These are phyloP conservation scores for Promerops cafer DNA, from an alignment of 2,113 vertebrate species.

Conservation along the genomic window DNA sequence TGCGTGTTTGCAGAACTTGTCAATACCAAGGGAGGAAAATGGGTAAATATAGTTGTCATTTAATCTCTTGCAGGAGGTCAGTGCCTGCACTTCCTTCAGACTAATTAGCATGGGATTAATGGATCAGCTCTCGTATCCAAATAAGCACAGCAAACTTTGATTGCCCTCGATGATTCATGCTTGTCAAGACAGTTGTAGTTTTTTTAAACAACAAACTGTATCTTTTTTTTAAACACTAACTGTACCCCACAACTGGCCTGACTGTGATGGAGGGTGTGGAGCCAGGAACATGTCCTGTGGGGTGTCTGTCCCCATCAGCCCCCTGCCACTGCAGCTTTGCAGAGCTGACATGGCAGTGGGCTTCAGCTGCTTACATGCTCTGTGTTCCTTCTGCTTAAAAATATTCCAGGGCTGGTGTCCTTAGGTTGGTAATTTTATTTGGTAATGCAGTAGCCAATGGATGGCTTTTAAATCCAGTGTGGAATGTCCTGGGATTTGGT, in stretches of 20 bases:
- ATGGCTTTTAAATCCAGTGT: neutral
- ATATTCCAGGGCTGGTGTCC: neutral
- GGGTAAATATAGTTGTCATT: conserved; percentile 56
- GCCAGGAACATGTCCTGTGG: neutral
- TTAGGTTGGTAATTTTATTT: neutral
- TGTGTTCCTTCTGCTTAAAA: neutral
- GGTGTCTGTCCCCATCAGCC: neutral
- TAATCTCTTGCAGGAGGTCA: conserved; percentile 59
- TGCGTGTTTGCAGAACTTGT: neutral
- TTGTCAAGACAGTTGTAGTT: neutral
- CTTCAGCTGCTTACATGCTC: neutral
- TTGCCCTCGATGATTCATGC: conserved; percentile 15
- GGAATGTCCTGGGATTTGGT: neutral
- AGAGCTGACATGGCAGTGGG: neutral
- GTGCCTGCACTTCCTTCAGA: conserved; percentile 24
- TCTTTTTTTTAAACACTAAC: neutral
- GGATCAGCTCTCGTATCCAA: conserved; percentile 39
- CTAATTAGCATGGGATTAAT: conserved; percentile 54
- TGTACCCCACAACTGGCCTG: neutral
- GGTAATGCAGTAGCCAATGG: neutral
- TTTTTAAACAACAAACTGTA: neutral
- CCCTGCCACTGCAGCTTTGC: neutral
- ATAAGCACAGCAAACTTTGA: conserved; percentile 51
- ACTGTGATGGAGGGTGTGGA: fast-evolving
- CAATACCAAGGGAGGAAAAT: neutral